These are phyloP conservation scores for Grammomys dolichurus DNA, from an alignment of 2,113 vertebrate species.

Conservation along the genomic window DNA sequence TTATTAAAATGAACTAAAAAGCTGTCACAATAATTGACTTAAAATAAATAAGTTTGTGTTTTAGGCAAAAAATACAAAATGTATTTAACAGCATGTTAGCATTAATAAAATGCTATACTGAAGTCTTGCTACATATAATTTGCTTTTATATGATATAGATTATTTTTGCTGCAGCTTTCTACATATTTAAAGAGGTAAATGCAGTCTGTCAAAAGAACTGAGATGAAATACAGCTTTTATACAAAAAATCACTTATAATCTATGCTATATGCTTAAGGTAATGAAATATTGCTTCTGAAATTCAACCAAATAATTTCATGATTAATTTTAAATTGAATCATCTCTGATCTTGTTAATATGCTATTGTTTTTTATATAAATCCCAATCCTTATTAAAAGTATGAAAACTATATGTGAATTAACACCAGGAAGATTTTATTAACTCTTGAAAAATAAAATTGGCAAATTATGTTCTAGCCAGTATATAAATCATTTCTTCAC, in stretches of 20 bases:
- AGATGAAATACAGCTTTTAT: not conserved
- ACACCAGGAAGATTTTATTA: not conserved
- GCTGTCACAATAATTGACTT: slow-evolving; percentile 47
- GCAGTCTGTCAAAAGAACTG: slow-evolving; percentile 14
- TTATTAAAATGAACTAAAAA: slow-evolving; percentile 59
- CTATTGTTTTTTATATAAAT: not conserved
- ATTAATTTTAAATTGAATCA: not conserved
- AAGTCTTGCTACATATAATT: not conserved
- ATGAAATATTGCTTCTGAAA: not conserved
- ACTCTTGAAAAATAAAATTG: not conserved
- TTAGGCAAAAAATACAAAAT: slow-evolving; percentile 58
- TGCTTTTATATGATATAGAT: not conserved
- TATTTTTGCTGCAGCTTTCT: slow-evolving; percentile 1
- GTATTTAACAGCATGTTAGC: not conserved
- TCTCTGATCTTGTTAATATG: not conserved
- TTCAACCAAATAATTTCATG: not conserved
- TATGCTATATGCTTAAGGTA: not conserved
- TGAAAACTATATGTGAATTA: not conserved
- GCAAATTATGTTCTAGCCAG: not conserved
- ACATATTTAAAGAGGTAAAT: not conserved
- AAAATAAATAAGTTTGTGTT: not conserved
- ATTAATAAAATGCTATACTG: not conserved
- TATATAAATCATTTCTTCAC: not conserved
- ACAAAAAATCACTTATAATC: not conserved
- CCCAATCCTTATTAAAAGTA: not conserved